Conservation (phyloP, 2,797 vertebrate species). For the Menidia menidia region DNA sequence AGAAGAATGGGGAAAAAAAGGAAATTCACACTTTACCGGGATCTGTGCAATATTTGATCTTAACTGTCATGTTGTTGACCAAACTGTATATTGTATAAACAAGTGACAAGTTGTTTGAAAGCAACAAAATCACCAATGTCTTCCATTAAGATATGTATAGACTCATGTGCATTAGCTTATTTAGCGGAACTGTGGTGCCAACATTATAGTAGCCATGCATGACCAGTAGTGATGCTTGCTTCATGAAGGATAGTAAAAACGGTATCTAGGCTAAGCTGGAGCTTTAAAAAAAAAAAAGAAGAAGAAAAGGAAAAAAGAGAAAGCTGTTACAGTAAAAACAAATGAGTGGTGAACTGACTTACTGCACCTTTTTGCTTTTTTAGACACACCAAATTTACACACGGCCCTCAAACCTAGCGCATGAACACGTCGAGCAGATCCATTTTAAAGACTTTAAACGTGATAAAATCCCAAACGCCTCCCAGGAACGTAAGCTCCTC, state of each 20-base stretch:
- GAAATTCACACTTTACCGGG: slow-evolving; percentile 75
- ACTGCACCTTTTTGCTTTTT: not conserved
- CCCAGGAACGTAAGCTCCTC: not conserved
- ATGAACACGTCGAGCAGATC: slow-evolving; percentile 26
- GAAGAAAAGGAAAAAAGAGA: slow-evolving; percentile 1
- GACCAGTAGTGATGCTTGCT: slow-evolving; percentile 94
- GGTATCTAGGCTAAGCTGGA: slow-evolving; percentile 47
- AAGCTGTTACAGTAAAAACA: slow-evolving; percentile 18
- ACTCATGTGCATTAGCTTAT: slow-evolving; percentile 96
- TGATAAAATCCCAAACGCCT: slow-evolving; percentile 1
- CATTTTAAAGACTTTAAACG: slow-evolving; percentile 1
- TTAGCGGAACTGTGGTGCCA: slow-evolving; percentile 89
- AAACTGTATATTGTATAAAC: slow-evolving; percentile 96
- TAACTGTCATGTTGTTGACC: slow-evolving; percentile 85
- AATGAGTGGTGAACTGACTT: slow-evolving; percentile 4
- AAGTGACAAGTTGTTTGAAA: slow-evolving; percentile 99
- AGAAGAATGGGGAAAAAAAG: not conserved
- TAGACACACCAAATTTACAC: slow-evolving; percentile 16
- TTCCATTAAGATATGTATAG: slow-evolving; percentile 99
- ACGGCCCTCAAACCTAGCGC: slow-evolving; percentile 25
- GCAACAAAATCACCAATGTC: slow-evolving; percentile 99
- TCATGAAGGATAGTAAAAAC: slow-evolving; percentile 69
- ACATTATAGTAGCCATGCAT: slow-evolving; percentile 94
- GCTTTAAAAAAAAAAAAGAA: slow-evolving; percentile 14
- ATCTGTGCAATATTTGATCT: slow-evolving; percentile 95